Base-by-base conservation (phyloP, 2,113 vertebrate species). In the Sander vitreus region DNA sequence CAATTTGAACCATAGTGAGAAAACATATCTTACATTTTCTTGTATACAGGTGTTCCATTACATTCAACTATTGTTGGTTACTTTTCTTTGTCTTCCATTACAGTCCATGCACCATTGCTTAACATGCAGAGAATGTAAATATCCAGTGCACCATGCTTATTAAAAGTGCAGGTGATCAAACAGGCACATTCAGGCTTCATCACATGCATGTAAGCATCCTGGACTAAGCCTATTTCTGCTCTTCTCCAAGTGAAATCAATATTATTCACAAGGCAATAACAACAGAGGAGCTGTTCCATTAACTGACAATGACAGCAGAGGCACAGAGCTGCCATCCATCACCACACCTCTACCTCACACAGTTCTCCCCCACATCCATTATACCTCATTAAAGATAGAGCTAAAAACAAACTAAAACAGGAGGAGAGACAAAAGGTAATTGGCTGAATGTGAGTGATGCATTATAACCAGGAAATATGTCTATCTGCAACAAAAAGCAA, bases 231-330 rank as follows among this genome's bases (percentile, higher is more conserved):
- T 43, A 18, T 70, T 53, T 71, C 45, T 14, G 8, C 15, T 18
- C 43, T 0, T 76, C 58, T 64, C 43, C 54, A 53, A n/a, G 59
- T 45, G n/a, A 80, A 60, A 79, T 80, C 86, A 30, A 89, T 90
- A 92, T 47, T 36, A 70, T 69, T 82, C 76, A 76, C 58, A 64
- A 76, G 73, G 81, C 77, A 86, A 79, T 79, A 84, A 91, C 81
- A 90, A 80, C 69, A 83, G 73, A 69, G 70, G 82, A 84, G 84
- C 73, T 57, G 86, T 78, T 84, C 87, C 85, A 91, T 85, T 88
- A 91, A 84, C 69, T 51, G 80, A 57, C 76, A 33, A 75, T 65
- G 85, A 74, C 78, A 74, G 84, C 64, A 55, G 64, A 88, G 54
- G 50, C 70, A 58, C 73, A 68, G 51, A 79, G 60, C 78, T 65